Evolutionary conservation across 2,888 invertebrate species (phyloP).

Genomic region (Octodonta nipae): DNA sequence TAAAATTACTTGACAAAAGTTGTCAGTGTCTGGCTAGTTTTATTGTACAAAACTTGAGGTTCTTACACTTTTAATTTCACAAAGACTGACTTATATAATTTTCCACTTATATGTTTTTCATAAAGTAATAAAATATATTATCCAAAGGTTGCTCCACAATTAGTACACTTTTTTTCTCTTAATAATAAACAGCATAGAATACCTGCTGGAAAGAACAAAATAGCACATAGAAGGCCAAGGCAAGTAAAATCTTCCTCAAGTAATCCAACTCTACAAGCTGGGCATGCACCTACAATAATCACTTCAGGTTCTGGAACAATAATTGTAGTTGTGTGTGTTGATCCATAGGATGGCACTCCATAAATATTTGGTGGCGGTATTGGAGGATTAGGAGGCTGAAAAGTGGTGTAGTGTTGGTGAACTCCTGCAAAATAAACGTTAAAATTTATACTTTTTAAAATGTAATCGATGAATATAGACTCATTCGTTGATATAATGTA

Average conservation of each 20-base stretch:
- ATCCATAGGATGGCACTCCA: constrained; percentile 16
- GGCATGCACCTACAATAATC: constrained; percentile 75
- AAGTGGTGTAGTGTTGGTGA: constrained; percentile 10
- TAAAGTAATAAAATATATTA: too few relatives aligned
- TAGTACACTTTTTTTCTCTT: constrained; percentile 71
- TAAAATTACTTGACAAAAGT: too few relatives aligned
- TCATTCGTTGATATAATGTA: too few relatives aligned
- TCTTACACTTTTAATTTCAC: too few relatives aligned
- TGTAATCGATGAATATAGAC: background rate
- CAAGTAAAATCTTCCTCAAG: constrained; percentile 79
- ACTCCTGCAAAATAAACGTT: constrained; percentile 9
- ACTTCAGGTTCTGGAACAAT: constrained; percentile 62
- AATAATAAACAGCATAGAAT: constrained; percentile 75
- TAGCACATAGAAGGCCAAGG: constrained; percentile 70
- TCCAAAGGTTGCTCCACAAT: constrained; percentile 69
- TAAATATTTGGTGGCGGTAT: constrained; percentile 7
- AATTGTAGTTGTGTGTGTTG: constrained; percentile 32
- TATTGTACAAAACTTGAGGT: too few relatives aligned
- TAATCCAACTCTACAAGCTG: constrained; percentile 76
- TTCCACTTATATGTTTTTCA: too few relatives aligned
- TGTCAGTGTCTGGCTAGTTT: too few relatives aligned
- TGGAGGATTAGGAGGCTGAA: constrained; percentile 8
- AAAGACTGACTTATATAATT: too few relatives aligned
- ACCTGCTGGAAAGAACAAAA: constrained; percentile 76
- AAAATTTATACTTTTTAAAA: background rate